Evolutionary conservation across 2,797 vertebrate species (phyloP).

Genomic region (Zalophus californianus): DNA sequence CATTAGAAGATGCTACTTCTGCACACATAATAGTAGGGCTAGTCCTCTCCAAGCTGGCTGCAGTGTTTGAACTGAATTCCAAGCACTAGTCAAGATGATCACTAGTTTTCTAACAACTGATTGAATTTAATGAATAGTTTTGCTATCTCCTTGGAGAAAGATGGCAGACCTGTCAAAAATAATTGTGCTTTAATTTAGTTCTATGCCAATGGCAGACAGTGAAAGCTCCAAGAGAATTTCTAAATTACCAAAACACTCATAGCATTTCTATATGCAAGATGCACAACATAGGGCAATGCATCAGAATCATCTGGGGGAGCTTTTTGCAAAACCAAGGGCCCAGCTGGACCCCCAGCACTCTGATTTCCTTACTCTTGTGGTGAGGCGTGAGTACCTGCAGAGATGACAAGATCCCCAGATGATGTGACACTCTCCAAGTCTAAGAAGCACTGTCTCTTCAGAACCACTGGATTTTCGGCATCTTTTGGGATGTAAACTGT

Average conservation of each 20-base stretch:
- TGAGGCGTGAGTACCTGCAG: neutral
- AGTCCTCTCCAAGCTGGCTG: neutral
- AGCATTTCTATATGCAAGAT: neutral
- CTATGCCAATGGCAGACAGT: neutral
- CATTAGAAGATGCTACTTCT: neutral
- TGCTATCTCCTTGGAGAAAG: conserved; percentile 21
- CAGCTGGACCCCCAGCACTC: too few species aligned
- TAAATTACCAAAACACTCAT: neutral
- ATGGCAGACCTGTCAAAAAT: conserved; percentile 63
- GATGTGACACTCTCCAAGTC: neutral
- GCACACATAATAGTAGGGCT: neutral
- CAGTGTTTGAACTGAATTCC: neutral
- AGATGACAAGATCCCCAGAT: neutral
- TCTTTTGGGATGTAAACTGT: conserved; percentile 12
- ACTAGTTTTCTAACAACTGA: neutral
- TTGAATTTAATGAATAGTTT: conserved; percentile 61
- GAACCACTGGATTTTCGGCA: neutral
- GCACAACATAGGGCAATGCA: neutral
- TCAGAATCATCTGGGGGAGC: neutral
- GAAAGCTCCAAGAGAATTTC: conserved; percentile 34
- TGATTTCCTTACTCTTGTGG: neutral
- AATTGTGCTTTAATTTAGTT: conserved; percentile 57
- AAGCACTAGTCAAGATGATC: neutral
- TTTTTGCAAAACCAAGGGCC: neutral
- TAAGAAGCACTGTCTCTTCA: neutral